Evolutionary conservation across 2,113 vertebrate species (phyloP).

Genomic region (Chaetorhynchus papuensis): DNA sequence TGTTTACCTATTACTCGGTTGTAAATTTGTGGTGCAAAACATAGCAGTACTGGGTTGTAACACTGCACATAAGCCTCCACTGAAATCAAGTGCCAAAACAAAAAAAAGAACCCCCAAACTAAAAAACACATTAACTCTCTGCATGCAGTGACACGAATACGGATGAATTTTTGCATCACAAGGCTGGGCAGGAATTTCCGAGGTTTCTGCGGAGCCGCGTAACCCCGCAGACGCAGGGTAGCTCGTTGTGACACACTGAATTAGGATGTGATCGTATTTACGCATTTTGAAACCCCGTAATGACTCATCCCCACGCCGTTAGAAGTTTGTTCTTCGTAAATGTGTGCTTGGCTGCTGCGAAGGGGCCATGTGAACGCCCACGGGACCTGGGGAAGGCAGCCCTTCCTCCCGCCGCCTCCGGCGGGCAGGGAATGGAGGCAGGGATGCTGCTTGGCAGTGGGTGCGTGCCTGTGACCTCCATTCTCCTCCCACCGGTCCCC

Average conservation of each 20-base stretch:
- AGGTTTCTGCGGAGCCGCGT: not conserved
- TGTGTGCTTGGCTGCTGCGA: conserved; percentile 8
- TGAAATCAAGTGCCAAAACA: not conserved
- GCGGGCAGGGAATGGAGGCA: not conserved
- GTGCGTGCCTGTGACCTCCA: not conserved
- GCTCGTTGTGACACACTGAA: conserved; percentile 22
- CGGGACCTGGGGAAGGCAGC: not conserved
- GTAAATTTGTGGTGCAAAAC: conserved; percentile 7
- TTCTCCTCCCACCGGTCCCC: not conserved
- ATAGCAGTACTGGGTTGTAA: not conserved
- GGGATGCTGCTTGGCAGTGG: not conserved
- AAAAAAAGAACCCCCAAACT: no score
- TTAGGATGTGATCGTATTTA: conserved; percentile 73
- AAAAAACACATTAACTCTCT: not conserved
- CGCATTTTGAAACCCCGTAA: conserved; percentile 75
- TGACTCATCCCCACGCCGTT: conserved; percentile 75
- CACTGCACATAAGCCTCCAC: not conserved
- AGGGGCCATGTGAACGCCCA: conserved; percentile 2
- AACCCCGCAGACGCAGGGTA: not conserved
- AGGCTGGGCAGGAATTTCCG: conserved; percentile 15
- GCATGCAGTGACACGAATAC: not conserved
- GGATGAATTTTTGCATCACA: not conserved
- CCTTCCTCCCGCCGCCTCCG: not conserved
- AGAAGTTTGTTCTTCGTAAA: conserved; percentile 4
- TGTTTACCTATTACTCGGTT: not conserved